phyloP scores from a whole-genome alignment of 2,888 invertebrate species.

The Clistopyga incitator region DNA sequence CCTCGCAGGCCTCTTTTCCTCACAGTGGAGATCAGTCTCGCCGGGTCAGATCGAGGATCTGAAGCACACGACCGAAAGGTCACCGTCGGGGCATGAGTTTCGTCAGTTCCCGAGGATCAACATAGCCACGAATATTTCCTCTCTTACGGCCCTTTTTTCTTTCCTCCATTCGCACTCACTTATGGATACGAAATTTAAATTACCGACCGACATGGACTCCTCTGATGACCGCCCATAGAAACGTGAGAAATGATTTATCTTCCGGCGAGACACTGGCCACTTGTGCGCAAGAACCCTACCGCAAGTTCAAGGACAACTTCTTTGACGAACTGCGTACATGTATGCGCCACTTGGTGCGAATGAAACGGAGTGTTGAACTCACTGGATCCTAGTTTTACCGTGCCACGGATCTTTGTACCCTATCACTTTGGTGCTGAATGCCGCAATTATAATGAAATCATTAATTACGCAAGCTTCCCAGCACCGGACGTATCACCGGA shows the following conservation, averaged over 20 bases:
- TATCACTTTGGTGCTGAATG: background rate
- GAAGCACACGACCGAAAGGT: constrained; percentile 14
- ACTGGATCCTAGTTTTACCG: constrained; percentile 16
- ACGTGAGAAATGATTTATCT: constrained; percentile 35
- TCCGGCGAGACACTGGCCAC: background rate
- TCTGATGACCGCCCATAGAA: constrained; percentile 4
- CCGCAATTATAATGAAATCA: background rate
- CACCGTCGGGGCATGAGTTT: constrained; percentile 27
- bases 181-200: constrained; percentile 20
- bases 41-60: constrained; percentile 6
- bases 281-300: constrained; percentile 13
- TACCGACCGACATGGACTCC: background rate
- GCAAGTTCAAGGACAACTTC: constrained; percentile 46
- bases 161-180: background rate
- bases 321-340: background rate
- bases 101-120: background rate
- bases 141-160: background rate
- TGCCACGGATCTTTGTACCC: background rate
- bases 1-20: background rate
- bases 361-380: constrained; percentile 45
- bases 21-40: constrained; percentile 4
- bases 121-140: background rate
- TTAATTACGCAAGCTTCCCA: constrained; percentile 1
- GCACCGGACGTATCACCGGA: background rate
- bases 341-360: background rate